Base-by-base conservation (phyloP, 2,113 vertebrate species). In the Carollia perspicillata region DNA sequence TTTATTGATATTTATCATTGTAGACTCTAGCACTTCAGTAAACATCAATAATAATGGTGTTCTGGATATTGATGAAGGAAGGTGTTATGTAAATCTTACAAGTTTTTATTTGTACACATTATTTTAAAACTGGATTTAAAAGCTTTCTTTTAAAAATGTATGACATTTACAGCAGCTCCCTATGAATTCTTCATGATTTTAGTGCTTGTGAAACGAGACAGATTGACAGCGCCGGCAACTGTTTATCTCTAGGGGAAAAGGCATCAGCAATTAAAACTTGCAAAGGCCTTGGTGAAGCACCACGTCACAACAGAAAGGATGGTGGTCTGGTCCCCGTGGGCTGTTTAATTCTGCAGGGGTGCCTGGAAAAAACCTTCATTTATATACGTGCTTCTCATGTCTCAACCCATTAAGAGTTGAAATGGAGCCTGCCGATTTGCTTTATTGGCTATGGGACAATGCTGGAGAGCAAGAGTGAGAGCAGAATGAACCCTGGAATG, bases 121-220 rank as follows among this genome's bases (percentile, higher is more conserved):
- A 74, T 60, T 88, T 89, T 47, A 6, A 42, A 47, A 86, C 72
- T 72, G 86, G 75, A 94, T 93, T 96, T 17, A 95, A 93, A 97
- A 60, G 42, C 60, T 90, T 90, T 79, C 78, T 77, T 92, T 93
- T 47, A 90, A 94, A 92, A 92, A 77, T 86, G 10, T 42, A n/a
- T 96, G 89, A 75, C 55, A 80, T 92, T 95, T 92, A 18, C 28
- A 83, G 22, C 65, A 91, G 78, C 89, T 65, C 93, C 85, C 87
- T 58, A 84, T 93, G 77, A 95, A 97, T 96, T 94, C 93, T 96
- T 96, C 75, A 92, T 95, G 94, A 95, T 79, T 97, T 85, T 60
- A 35, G 22, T 63, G 37, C 37, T 94, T 3, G 0, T 63, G 81
- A 80, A 83, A 96, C 55, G 80, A 53, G 78, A 95, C 85, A 96